Base-by-base conservation (phyloP, 1,140 invertebrate genomes). In the Elysia chlorotica region DNA sequence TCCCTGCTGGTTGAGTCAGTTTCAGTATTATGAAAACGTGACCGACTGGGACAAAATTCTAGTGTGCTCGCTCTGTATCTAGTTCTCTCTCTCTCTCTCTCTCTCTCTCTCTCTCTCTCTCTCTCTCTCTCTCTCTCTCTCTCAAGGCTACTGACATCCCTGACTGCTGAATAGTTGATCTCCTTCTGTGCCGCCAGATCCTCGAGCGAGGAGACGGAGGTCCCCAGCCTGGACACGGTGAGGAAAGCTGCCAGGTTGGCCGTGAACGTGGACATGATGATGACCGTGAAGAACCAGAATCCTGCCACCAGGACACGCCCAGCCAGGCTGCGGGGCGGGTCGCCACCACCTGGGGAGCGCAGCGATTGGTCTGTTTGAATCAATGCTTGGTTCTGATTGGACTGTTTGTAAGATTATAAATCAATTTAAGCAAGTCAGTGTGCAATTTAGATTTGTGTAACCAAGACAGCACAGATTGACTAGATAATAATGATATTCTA, bases 261-360 rank as follows among this genome's bases (percentile, higher is more conserved):
- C 1, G 78, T 82, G 73, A 76, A 80, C n/a, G 79, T 96, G 0
- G 95, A 94, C 77, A 96, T 83, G 93, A 96, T 96, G 0, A 97
- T 89, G 0, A 96, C 94, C 2, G 96, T 94, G 86, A 96, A 97
- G 0, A 97, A 88, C 95, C 95, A 97, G 84, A 96, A 97, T 19
- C 94, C 94, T 0, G 94, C 95, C 0, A 96, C 94, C 19, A 97
- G 85, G 2, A 94, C 92, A 36, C 95, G 88, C 3, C 93, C 93
- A 0, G 94, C 94, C 17, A 95, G 85, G 0, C 94, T 93, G 87
- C 95, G 94, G 0, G 94, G 94, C 3, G 2, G 93, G 91, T 87
- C 79, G 17, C 79, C 79, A 61, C 76, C 79, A 0, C 81, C 81
- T 82, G 73, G n/a, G 23, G 41, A n/a, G 31, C 25, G 28, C n/a